Conservation (phyloP, 2,113 vertebrate species). For the Myrmophylax atrothorax region DNA sequence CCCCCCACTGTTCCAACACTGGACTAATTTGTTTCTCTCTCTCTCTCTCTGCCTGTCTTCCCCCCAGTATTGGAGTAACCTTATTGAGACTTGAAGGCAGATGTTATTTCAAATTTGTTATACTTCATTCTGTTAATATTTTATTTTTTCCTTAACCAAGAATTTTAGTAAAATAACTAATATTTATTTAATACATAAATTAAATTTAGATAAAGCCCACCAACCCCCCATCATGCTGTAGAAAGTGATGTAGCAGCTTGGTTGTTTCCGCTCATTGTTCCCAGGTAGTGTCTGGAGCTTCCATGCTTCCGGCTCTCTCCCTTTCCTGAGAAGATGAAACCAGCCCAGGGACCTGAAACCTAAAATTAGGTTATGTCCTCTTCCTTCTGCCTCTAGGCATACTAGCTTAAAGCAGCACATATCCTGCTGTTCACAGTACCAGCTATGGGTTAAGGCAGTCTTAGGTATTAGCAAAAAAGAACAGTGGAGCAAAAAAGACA, state of each 20-base stretch:
- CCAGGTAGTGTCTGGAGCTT: not conserved
- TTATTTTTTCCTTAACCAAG: accelerated
- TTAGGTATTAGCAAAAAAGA: not conserved
- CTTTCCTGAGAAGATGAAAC: not conserved
- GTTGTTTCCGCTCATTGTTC: not conserved
- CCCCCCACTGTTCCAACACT: not conserved
- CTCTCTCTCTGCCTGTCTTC: accelerated
- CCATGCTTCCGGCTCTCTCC: not conserved
- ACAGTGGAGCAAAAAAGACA: not conserved
- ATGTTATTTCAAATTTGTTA: not conserved
- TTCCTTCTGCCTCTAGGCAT: not conserved
- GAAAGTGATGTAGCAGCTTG: not conserved
- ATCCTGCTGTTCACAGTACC: not conserved
- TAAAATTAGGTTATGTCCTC: not conserved
- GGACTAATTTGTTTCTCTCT: not conserved
- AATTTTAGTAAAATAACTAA: not conserved
- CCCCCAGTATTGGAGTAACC: not conserved
- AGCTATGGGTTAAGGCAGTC: not conserved
- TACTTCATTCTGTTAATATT: not conserved
- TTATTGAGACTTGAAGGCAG: not conserved
- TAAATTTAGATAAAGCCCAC: not conserved
- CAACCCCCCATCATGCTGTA: not conserved
- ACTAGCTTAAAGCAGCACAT: not conserved
- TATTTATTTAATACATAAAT: not conserved
- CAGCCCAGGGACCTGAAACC: not conserved